Conservation (phyloP, 2,797 vertebrate genomes). For the Lepus townsendii region DNA sequence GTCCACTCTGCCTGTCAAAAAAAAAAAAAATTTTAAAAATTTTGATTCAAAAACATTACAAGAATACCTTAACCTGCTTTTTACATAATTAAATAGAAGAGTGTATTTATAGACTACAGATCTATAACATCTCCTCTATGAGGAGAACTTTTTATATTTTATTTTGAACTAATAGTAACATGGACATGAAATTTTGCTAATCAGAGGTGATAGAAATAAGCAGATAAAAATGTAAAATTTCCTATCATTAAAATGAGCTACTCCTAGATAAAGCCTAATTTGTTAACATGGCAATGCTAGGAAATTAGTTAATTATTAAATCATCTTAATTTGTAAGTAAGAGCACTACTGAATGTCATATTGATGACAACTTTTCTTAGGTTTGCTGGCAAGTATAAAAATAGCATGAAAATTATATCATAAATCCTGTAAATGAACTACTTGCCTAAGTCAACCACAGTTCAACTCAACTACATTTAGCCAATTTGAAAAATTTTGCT, state of each 20-base stretch:
- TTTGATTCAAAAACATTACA: constrained; percentile 40
- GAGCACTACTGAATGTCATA: constrained; percentile 18
- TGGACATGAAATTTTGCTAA: constrained; percentile 38
- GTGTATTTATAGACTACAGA: neutral
- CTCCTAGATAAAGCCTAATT: neutral
- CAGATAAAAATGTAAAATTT: constrained; percentile 55
- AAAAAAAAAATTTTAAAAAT: too few species aligned
- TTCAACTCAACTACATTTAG: neutral
- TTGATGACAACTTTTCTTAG: neutral
- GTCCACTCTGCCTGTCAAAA: too few species aligned
- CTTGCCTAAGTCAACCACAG: neutral
- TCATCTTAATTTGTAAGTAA: constrained; percentile 35
- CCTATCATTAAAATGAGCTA: neutral
- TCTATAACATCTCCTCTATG: neutral
- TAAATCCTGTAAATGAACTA: neutral
- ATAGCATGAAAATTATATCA: neutral
- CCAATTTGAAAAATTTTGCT: neutral
- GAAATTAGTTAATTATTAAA: constrained; percentile 32
- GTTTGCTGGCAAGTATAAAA: neutral
- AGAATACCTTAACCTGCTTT: constrained; percentile 13
- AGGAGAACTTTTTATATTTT: constrained; percentile 6
- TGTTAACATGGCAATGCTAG: neutral
- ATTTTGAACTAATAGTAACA: neutral
- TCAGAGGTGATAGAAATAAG: neutral
- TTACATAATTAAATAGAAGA: neutral